phyloP scores from a whole-genome alignment of 2,113 vertebrate species.

The Hucho hucho region DNA sequence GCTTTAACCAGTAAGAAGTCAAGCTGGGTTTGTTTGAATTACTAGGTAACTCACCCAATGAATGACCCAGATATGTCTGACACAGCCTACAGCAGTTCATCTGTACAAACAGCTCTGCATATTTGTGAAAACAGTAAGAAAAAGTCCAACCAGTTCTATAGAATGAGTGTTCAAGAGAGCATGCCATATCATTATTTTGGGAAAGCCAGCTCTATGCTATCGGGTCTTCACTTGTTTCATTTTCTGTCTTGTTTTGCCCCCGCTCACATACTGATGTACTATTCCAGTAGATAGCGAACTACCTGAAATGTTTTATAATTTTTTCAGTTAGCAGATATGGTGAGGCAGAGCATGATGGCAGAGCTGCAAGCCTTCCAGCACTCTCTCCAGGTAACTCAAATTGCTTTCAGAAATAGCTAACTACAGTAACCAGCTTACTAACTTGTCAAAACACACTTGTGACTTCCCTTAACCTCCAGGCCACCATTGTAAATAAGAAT shows the following conservation, averaged over 20 bases:
- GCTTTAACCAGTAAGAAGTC: too few relatives aligned
- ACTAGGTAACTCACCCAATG: background rate
- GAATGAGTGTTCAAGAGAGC: background rate
- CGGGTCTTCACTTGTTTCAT: background rate
- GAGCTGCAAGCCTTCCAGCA: constrained; percentile 64
- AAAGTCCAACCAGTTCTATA: background rate
- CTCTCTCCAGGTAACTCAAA: constrained; percentile 60
- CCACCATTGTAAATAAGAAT: background rate
- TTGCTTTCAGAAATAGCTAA: background rate
- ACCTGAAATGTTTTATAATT: background rate
- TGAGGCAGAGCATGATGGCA: constrained; percentile 53
- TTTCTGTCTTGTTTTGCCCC: background rate
- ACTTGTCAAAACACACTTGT: background rate
- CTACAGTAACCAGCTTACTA: background rate
- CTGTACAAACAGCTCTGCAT: background rate
- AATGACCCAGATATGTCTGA: background rate
- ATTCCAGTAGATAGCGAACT: background rate
- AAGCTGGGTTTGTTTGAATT: background rate
- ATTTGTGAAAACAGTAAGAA: background rate
- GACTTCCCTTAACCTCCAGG: constrained; percentile 14
- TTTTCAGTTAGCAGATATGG: constrained; percentile 67
- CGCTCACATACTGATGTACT: background rate
- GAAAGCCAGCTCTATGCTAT: too few relatives aligned
- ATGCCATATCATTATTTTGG: too few relatives aligned
- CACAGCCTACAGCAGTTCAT: background rate